phyloP scores from a whole-genome alignment of 2,797 vertebrate species.

The Fistularia tabacaria region DNA sequence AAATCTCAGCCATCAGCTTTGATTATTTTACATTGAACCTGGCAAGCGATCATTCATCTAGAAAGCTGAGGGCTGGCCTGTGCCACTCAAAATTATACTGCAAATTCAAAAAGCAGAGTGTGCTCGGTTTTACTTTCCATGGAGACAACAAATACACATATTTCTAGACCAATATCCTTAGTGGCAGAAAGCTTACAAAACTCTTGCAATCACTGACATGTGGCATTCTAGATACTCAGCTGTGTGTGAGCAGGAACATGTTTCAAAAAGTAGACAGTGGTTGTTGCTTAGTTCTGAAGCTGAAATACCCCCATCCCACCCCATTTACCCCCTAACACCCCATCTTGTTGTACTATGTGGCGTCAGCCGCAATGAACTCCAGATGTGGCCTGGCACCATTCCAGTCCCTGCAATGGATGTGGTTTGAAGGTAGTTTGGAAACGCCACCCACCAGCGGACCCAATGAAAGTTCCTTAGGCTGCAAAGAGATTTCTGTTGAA shows the following conservation, averaged over 20 bases:
- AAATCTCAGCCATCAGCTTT: conserved; percentile 58
- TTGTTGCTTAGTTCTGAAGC: conserved; percentile 46
- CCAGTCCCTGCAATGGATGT: conserved; percentile 74
- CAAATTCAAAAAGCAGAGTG: conserved; percentile 40
- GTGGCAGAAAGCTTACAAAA: background rate
- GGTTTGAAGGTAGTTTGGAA: conserved; percentile 75
- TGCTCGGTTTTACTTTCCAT: conserved; percentile 31
- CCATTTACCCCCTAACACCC: conserved; percentile 51
- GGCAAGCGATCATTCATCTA: conserved; percentile 54
- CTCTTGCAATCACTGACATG: conserved; percentile 26
- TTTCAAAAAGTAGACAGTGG: conserved; percentile 63
- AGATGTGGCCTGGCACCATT: conserved; percentile 76
- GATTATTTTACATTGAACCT: conserved; percentile 60
- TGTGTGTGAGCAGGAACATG: conserved; percentile 49
- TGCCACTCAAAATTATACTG: conserved; percentile 53
- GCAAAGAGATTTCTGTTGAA: conserved; percentile 35
- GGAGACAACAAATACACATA: conserved; percentile 6
- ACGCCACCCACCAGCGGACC: conserved; percentile 71
- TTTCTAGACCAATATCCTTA: conserved; percentile 1
- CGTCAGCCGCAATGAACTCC: conserved; percentile 81
- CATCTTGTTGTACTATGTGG: conserved; percentile 70
- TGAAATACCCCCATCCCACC: conserved; percentile 41
- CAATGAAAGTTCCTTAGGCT: conserved; percentile 73
- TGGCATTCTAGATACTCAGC: conserved; percentile 35
- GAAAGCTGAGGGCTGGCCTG: conserved; percentile 51